These are phyloP conservation scores for Podilymbus podiceps DNA, from an alignment of 2,113 vertebrate species.

Conservation along the genomic window DNA sequence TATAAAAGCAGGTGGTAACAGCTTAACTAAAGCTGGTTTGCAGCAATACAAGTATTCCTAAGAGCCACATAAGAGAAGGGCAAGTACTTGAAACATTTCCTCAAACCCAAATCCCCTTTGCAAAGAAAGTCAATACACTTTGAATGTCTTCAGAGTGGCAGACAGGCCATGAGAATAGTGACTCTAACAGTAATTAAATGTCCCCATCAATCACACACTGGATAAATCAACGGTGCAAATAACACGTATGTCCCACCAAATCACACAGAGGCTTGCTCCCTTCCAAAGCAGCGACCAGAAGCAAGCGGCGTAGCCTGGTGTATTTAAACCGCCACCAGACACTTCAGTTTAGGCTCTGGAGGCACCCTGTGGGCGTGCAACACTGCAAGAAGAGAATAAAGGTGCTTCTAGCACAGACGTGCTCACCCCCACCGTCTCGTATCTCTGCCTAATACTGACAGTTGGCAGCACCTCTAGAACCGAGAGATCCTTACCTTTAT, in stretches of 20 bases:
- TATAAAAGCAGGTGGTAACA: slow-evolving; percentile 77
- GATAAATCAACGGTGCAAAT: neutral
- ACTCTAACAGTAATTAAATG: neutral
- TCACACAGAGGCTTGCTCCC: rapidly evolving
- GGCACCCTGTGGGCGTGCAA: neutral
- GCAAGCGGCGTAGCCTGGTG: rapidly evolving
- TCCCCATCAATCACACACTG: neutral
- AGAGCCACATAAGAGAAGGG: slow-evolving; percentile 71
- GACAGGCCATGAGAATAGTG: neutral
- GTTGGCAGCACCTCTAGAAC: neutral
- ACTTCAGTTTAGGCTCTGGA: neutral
- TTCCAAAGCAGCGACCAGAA: neutral
- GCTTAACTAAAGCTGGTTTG: slow-evolving; percentile 71
- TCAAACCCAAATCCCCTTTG: slow-evolving; percentile 43
- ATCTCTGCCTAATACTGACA: rapidly evolving
- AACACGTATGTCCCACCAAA: neutral
- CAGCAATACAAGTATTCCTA: slow-evolving; percentile 67
- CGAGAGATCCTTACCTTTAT: slow-evolving; percentile 75
- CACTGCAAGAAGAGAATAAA: neutral
- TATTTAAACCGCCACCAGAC: neutral
- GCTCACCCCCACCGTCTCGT: rapidly evolving
- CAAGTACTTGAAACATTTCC: slow-evolving; percentile 57
- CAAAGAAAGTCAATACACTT: slow-evolving; percentile 39
- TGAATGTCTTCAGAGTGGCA: slow-evolving; percentile 24
- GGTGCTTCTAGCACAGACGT: neutral